Base-by-base conservation (phyloP, 2,113 vertebrate species). In the Pica pica region DNA sequence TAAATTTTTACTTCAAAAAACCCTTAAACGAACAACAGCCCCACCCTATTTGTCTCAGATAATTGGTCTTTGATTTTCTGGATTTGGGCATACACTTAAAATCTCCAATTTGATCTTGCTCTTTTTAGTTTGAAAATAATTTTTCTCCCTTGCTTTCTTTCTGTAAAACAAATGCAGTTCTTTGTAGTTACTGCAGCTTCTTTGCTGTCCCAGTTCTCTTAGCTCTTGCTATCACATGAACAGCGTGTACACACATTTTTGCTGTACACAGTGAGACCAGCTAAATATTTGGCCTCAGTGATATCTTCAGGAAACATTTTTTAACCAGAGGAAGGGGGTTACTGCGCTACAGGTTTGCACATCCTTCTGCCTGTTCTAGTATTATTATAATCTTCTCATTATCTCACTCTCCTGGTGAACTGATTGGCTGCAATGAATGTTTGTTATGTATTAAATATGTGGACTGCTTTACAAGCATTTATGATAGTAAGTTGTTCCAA, bases 1-100 rank as follows among this genome's bases (percentile, higher is more conserved):
- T 44, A 55, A 82, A 9, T 35, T 68, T 74, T 83, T 31, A 27
- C 41, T 77, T 74, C 0, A 17, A 42, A 71, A 70, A 70, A 33
- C 0, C 1, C 5, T 6, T 26, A 20, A 64, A 22, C 13, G 61
- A 73, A 7, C 6, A 65, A 27, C 23, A 27, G 3, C 18, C 11
- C 7, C 46, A 41, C 22, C 14, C 17, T 61, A 1, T 65, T 92
- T 86, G 11, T 33, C 27, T 84, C 44, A 56, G 13, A 49, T 84
- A 35, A 44, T 11, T 82, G 47, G 20, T n/a, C 19, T 78, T 87
- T 70, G 37, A 31, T 89, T 69, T 74, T 89, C 31, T 70, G 39
- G 42, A 46, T 80, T 84, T 59, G 56, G 16, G 3, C 14, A 12
- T 63, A 26, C 23, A 16, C 35, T 78, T 64, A 39, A 74, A 44